Base-by-base conservation (phyloP, 2,888 invertebrate genomes). In the Pseudococcus jackbeardsleyi region DNA sequence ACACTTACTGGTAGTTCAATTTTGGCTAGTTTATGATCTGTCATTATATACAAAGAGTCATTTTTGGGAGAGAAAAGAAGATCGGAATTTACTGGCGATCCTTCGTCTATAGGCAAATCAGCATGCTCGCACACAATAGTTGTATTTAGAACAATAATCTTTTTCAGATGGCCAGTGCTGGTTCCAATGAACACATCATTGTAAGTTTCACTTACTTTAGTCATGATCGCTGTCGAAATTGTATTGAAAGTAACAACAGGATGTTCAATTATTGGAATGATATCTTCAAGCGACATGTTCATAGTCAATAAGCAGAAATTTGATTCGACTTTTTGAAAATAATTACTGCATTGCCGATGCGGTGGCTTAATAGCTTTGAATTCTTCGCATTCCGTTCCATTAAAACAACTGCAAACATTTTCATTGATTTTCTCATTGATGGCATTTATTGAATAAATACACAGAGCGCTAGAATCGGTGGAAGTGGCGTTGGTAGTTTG, bases 171-270 rank as follows among this genome's bases (percentile, higher is more conserved):
- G 82, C 99, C 99, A 90, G 95, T 94, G 89, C 94, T 94, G 15
- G 99, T 99, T 68, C 99, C 99, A 89, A 98, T 95, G 92, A 99
- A 99, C 85, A 98, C 98, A 84, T 99, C 98, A 19, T 99, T 99
- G 92, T 97, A 98, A 92, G 97, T 98, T 90, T 98, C 97, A 26
- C 98, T 98, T 84, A 97, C 96, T 26, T 98, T 97, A 88, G 98
- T 97, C 17, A 97, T 97, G 68, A 99, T 96, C 33, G 99, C 95
- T 12, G 98, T 97, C 90, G 98, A 93, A 90, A 95, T 94, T 90
- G 95, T 95, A 22, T 19, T 8, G 91, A 97, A 97, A 90, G 95
- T 50, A 96, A 96, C 59, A 97, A 97, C 91, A 98, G 97, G 92
- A 98, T 98, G 91, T 97, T 97, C 90, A 98, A 93, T n/a, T 98